Conservation (phyloP, 2,888 invertebrate species). For the Entomobrya multifasciata region DNA sequence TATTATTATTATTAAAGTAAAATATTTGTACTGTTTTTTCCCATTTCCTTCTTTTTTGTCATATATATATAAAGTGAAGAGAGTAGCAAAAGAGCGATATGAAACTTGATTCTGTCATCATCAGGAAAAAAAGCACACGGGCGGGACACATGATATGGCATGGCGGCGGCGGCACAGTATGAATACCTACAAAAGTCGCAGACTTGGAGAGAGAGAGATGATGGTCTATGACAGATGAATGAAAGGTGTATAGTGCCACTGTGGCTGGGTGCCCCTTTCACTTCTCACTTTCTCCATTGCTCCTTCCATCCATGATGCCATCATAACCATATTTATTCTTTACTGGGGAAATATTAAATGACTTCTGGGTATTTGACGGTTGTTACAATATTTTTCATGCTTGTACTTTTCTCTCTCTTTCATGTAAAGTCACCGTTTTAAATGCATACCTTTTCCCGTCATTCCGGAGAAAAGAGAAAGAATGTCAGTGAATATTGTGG, state of each 20-base stretch:
- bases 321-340: not conserved
- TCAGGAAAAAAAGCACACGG: not conserved
- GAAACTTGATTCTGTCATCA: slow-evolving; percentile 38
- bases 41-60: not conserved
- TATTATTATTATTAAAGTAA: slow-evolving; percentile 26
- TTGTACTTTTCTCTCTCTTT: not conserved
- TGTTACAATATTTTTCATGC: not conserved
- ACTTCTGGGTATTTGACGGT: slow-evolving; percentile 23
- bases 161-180: not conserved
- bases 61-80: not conserved
- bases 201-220: not conserved
- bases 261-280: slow-evolving; percentile 8
- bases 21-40: not conserved
- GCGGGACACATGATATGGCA: slow-evolving; percentile 8
- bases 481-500: not conserved
- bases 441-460: slow-evolving; percentile 12
- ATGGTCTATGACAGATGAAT: slow-evolving; percentile 29
- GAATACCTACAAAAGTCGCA: not conserved
- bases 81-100: no score
- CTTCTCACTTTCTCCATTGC: not conserved
- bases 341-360: not conserved
- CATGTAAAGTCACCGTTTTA: slow-evolving; percentile 15
- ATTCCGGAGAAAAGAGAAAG: no score
- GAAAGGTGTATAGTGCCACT: not conserved
- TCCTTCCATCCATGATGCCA: not conserved